Base-by-base conservation (phyloP, 2,113 vertebrate species). In the Pan paniscus region DNA sequence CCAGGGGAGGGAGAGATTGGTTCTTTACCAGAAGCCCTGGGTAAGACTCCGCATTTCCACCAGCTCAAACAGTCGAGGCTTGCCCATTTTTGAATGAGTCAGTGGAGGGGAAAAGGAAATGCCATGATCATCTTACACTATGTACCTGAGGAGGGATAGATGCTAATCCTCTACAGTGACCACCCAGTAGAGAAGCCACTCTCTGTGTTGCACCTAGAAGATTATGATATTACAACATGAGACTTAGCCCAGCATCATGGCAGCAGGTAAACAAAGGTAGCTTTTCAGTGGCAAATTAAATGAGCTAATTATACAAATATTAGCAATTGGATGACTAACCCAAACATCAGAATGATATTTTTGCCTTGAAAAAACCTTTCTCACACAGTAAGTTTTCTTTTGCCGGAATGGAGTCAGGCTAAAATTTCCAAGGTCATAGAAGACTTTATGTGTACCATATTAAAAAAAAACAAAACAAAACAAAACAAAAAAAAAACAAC, bases 301-400 rank as follows among this genome's bases (percentile, higher is more conserved):
- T 89, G 59, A 94, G 70, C 70, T 20, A n/a, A 88, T 93, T 80
- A 86, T 76, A 67, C 3, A 82, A 93, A 91, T 12, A 81, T 6
- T 43, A 61, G 43, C 22, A 72, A 52, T n/a, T 79, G 50, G 48
- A 55, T 88, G 88, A 85, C 32, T 92, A 59, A 91, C 17, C 57
- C 78, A 82, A 97, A 89, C 30, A 52, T 18, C 67, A 95, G 68
- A 76, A 94, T 55, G 43, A 87, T 48, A 46, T 14, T 92, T 95
- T 95, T 88, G 67, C 86, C 73, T 92, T 89, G 32, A 96, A 93
- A 96, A 93, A 96, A 93, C 72, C 22, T 70, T 72, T 32, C 52
- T 61, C 38, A 84, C 0, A 86, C 3, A 35, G n/a, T 89, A 79
- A 40, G 32, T 94, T 97, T 92, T 27, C 61, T 86, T 91, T 91